phyloP scores from a whole-genome alignment of 1,140 invertebrate species.

The Zaprionus camerounensis region DNA sequence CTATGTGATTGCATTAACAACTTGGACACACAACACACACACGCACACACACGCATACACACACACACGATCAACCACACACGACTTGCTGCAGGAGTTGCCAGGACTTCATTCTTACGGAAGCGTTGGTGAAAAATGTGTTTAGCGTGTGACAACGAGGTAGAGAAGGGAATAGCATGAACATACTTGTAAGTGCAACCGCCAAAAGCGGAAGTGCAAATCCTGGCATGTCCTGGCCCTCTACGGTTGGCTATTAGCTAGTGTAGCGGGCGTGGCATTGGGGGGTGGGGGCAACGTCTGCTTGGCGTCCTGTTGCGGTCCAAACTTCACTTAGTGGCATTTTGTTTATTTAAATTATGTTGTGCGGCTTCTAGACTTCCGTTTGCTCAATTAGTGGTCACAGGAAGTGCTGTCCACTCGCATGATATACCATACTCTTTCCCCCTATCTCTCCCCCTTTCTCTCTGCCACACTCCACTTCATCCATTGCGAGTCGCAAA shows the following conservation, averaged over 20 bases:
- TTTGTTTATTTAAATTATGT: slow-evolving; percentile 83
- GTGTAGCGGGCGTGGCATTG: not conserved
- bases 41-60: slow-evolving; percentile 28
- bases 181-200: slow-evolving; percentile 11
- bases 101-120: slow-evolving; percentile 37
- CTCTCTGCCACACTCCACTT: not conserved
- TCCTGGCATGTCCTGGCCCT: not conserved
- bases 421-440: not conserved
- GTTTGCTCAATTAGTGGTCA: slow-evolving; percentile 78
- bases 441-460: not conserved
- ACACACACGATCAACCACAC: slow-evolving; percentile 58
- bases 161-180: slow-evolving; percentile 15
- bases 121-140: slow-evolving; percentile 77
- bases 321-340: slow-evolving; percentile 79
- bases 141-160: slow-evolving; percentile 72
- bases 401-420: slow-evolving; percentile 50
- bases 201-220: slow-evolving; percentile 32
- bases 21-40: slow-evolving; percentile 48
- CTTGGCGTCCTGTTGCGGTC: slow-evolving; percentile 72
- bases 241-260: slow-evolving; percentile 10
- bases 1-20: slow-evolving; percentile 82
- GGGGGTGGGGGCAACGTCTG: slow-evolving; percentile 41
- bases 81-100: slow-evolving; percentile 45
- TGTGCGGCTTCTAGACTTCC: slow-evolving; percentile 79
- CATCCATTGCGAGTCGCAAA: slow-evolving; percentile 14